Evolutionary conservation across 2,113 vertebrate species (phyloP).

Genomic region (Halichoeres trimaculatus): DNA sequence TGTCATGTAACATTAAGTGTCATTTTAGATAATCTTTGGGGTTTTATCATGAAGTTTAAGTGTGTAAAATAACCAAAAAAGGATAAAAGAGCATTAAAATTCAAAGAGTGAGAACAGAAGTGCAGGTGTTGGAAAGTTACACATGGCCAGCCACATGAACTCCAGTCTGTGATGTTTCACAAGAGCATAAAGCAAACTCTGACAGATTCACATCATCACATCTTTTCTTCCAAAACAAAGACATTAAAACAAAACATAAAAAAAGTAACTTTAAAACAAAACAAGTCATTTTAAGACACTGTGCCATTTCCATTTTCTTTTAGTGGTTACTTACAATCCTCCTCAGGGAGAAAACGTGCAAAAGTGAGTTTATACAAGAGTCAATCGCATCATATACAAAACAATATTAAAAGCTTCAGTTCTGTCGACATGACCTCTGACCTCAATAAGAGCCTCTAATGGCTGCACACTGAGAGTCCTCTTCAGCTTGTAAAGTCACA

Average conservation of each 20-base stretch:
- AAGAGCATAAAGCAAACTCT: neutral
- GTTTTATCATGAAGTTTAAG: too few species aligned
- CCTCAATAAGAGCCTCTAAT: neutral
- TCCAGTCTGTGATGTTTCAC: neutral
- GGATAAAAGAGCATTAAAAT: constrained; percentile 2
- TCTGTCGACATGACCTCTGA: neutral
- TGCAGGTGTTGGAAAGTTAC: constrained; percentile 12
- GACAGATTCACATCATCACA: neutral
- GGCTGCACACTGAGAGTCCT: neutral
- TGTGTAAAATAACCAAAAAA: neutral
- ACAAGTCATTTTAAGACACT: neutral
- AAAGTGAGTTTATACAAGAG: constrained; percentile 14
- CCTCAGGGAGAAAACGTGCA: constrained; percentile 32
- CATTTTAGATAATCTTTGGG: neutral
- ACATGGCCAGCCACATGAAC: constrained; percentile 50
- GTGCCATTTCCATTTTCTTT: constrained; percentile 4
- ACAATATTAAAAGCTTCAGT: constrained; percentile 4
- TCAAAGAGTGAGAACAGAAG: constrained; percentile 5
- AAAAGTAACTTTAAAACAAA: neutral
- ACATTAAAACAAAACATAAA: neutral
- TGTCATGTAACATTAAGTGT: neutral
- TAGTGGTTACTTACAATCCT: constrained; percentile 45
- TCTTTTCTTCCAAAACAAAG: neutral
- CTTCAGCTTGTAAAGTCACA: neutral
- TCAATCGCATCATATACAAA: constrained; percentile 1